Percentiles rank a stretch among this genome's conserved stretches.
These are phyloP conservation scores for Magallana ariakensis DNA, from an alignment of 1,140 invertebrate genomes.

Conservation along the genomic window DNA sequence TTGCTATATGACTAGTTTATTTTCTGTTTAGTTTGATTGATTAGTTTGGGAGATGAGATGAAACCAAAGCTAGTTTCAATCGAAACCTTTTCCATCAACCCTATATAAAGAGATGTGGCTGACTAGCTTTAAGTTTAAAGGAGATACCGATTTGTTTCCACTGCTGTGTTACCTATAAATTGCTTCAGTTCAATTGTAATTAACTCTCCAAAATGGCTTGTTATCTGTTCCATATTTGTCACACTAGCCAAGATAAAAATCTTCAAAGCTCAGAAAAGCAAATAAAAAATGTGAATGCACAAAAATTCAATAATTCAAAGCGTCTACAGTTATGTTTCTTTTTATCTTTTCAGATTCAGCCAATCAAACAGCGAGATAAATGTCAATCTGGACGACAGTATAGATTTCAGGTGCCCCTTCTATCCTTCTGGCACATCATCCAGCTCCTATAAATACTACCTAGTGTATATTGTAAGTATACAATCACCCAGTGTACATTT, in stretches of 20 bases:
- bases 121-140: neutral
- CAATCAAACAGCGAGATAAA: constrained; percentile 23
- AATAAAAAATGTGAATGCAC: constrained; percentile 5
- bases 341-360: constrained; percentile 23
- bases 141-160: neutral
- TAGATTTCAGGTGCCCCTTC: constrained; percentile 12
- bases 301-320: neutral
- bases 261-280: neutral
- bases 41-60: constrained; percentile 7
- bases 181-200: neutral
- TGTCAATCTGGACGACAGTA: constrained; percentile 2
- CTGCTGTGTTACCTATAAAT: neutral
- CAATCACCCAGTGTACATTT: neutral
- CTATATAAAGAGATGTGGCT: neutral
- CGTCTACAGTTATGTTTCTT: neutral
- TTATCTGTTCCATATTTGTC: neutral
- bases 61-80: neutral
- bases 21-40: constrained; percentile 14
- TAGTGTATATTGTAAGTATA: constrained; percentile 22
- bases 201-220: neutral
- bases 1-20: neutral
- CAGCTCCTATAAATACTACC: constrained; percentile 1
- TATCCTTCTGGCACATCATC: constrained; percentile 5
- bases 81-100: neutral
- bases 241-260: neutral